Base-by-base conservation (phyloP, 2,113 vertebrate species). In the Mastomys coucha region DNA sequence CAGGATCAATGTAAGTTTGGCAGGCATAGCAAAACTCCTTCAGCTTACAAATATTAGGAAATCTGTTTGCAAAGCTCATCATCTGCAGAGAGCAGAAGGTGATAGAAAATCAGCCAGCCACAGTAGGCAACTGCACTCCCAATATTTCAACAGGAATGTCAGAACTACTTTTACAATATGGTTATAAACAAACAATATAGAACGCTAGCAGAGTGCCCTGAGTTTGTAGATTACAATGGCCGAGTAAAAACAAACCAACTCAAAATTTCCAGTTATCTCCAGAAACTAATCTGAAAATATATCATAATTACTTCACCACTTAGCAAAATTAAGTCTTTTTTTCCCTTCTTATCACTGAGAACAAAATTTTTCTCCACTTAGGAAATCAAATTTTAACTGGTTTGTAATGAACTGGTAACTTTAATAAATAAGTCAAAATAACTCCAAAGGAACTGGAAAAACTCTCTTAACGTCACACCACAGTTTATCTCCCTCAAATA, bases 21-120 rank as follows among this genome's bases (percentile, higher is more conserved):
- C 75, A 91, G n/a, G 63, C 69, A 88, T 82, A 89, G 63, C 7
- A 39, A 88, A 96, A 90, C n/a, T n/a, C 65, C 70, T 95, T 93
- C 58, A 19, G 3, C 56, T 95, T 96, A 92, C 63, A 93, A 24
- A 36, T n/a, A 86, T 58, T 49, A 95, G 51, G 22, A 86, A 95
- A 91, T 80, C 36, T 88, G 13, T 82, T 87, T 78, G 39, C 84
- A 94, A 91, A 91, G 63, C 33, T 70, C 36, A 88, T 88, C 42
- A 63, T n/a, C 75, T 78, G 7, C 51, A 58, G 49, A 89, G 16
- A 91, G 17, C 6, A 77, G n/a, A 77, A 93, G 56, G 58, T 69
- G 26, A 88, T 80, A 87, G 4, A 33, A 76, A 93, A n/a, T n/a
- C 4, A 36, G 88, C 69, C 49, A 63, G 72, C 36, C n/a, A 17